phyloP scores from a whole-genome alignment of 2,888 invertebrate species.

The Drosophila picticornis region DNA sequence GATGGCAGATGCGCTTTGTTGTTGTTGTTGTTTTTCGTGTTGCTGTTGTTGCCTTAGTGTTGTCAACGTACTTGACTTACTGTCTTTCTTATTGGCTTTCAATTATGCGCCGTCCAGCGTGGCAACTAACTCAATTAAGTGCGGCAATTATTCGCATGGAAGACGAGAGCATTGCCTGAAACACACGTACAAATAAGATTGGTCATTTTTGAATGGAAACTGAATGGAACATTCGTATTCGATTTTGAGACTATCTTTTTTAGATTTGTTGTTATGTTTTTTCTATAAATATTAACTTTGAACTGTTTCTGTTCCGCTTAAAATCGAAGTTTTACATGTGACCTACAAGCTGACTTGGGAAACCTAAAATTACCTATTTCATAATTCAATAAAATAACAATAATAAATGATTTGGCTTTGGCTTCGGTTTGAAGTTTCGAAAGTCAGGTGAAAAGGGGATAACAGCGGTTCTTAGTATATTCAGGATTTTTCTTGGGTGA shows the following conservation, averaged over 20 bases:
- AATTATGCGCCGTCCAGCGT: constrained; percentile 41
- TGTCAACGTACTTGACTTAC: constrained; percentile 43
- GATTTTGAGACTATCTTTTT: not conserved
- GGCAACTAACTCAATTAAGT: constrained; percentile 44
- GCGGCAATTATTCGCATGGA: not conserved
- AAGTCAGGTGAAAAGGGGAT: not conserved
- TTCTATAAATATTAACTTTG: not conserved
- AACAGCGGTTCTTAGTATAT: not conserved
- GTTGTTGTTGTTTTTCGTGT: not conserved
- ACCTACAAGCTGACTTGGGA: not conserved
- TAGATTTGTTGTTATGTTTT: not conserved
- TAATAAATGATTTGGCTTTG: not conserved
- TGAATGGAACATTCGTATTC: not conserved
- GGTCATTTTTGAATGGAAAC: not conserved
- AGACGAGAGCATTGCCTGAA: not conserved
- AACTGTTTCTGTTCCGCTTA: not conserved
- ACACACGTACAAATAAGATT: not conserved
- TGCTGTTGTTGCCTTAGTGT: constrained; percentile 1
- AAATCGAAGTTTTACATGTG: not conserved
- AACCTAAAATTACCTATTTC: not conserved
- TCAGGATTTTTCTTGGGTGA: not conserved
- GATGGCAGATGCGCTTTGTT: constrained; percentile 15
- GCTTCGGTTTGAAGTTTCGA: not conserved
- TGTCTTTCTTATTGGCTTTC: constrained; percentile 42
- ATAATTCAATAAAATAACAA: not conserved